These are phyloP conservation scores for Drosophila tristis DNA, from an alignment of 1,140 invertebrate species.

Conservation along the genomic window DNA sequence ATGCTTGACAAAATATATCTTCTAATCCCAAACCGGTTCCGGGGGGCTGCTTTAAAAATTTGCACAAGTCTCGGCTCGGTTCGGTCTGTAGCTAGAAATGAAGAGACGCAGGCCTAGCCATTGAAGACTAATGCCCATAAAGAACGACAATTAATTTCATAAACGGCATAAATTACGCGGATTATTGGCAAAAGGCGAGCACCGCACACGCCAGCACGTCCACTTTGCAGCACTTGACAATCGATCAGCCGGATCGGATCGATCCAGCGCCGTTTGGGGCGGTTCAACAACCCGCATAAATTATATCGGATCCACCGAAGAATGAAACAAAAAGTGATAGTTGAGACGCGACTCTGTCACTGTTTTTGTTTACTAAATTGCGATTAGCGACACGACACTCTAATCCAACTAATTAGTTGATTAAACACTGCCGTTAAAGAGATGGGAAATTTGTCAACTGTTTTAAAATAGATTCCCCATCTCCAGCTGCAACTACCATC, in stretches of 20 bases:
- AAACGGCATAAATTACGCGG: constrained; percentile 53
- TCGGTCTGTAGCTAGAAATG: constrained; percentile 9
- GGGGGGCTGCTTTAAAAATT: constrained; percentile 15
- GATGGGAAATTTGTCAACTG: constrained; percentile 29
- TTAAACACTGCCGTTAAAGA: constrained; percentile 43
- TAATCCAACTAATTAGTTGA: constrained; percentile 65
- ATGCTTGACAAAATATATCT: constrained; percentile 7
- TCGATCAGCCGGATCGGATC: constrained; percentile 46
- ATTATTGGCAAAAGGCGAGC: constrained; percentile 58
- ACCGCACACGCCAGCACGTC: constrained; percentile 53
- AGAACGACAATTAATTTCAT: constrained; percentile 64
- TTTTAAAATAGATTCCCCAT: neutral
- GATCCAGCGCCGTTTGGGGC: constrained; percentile 27
- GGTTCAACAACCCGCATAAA: constrained; percentile 74
- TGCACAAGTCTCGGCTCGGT: constrained; percentile 22
- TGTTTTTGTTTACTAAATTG: constrained; percentile 41
- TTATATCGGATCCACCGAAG: constrained; percentile 27
- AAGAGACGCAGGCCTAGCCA: constrained; percentile 47
- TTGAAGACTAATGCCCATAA: constrained; percentile 25
- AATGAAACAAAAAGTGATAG: constrained; percentile 70
- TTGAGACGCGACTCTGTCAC: constrained; percentile 52
- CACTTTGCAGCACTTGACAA: constrained; percentile 49
- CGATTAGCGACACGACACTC: constrained; percentile 29
- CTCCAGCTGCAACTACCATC: constrained; percentile 1
- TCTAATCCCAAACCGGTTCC: constrained; percentile 31